Evolutionary conservation across 2,888 invertebrate species (phyloP), one percentile per base, ranked within the genome.

Genomic region (Exocentrus adspersus): DNA sequence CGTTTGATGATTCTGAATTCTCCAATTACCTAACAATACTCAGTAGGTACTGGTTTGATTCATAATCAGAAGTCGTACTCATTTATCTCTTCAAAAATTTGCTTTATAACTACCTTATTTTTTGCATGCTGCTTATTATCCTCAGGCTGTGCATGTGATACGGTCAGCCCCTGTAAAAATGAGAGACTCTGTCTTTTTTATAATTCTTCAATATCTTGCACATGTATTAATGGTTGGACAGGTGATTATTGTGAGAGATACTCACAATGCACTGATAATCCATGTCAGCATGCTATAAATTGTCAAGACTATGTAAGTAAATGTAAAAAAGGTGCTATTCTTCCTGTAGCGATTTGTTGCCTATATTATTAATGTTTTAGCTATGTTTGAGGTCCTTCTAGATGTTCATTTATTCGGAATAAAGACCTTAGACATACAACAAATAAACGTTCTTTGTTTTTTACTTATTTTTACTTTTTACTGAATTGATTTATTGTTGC

Each of bases 281-380:
- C 89, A 60, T 91, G 91, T 77, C 78, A 82, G 71, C 88, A 89
- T 83, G 89, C 88, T 64, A 76, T 82, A 64, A 77, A 83, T 74
- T 91, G 91, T 82, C 84, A 84, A 68, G 88, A 90, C 78, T 86
- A 85, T 76, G 90, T 90, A 82, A 89, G 89, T 89, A 62, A 45
- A 41, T 1, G 6, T n/a, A 12, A 10, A n/a, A 10, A 9, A 24
- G 9, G 1, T 28, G 24, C 21, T 14, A 48, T 20, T 21, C 24
- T 48, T 12, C 24, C 21, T n/a, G n/a, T n/a, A n/a, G n/a, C n/a
- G n/a, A n/a, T n/a, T n/a, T n/a, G n/a, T n/a, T n/a, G n/a, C n/a
- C n/a, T n/a, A n/a, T n/a, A n/a, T n/a, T n/a, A n/a, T n/a, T n/a
- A n/a, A n/a, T n/a, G n/a, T n/a, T n/a, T n/a, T n/a, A n/a, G n/a